Evolutionary conservation across 2,113 vertebrate genomes (phyloP), one percentile per base, ranked within the genome.

Genomic region (Caranx ignobilis): DNA sequence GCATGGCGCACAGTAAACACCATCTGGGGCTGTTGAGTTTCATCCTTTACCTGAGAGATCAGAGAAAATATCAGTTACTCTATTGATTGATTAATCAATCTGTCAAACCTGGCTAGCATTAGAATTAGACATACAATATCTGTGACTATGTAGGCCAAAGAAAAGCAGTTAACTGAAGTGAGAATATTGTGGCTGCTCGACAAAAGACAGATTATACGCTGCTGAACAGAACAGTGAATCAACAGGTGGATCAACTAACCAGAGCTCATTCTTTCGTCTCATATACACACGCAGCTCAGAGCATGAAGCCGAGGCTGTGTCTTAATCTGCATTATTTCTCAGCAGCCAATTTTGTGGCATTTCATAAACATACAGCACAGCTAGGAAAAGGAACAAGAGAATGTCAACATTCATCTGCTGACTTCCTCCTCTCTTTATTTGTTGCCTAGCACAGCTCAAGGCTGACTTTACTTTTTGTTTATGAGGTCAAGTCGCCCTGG

Each of bases 1-100:
- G 96, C 95, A 0, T 96, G 96, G n/a, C 96, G 96, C 80, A 94
- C 96, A 0, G 96, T 96, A 90, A 97, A 97, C 83, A 95, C 95
- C 95, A 95, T 96, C 94, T 97, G 96, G 0, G 98, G 95, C 83
- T 96, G 95, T 72, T 94, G 95, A 0, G 93, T 84, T 0, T 95
- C 91, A 32, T 96, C 95, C 65, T 97, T 96, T 19, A 95, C 96
- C 98, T 99, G 93, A 57, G 71, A 91, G 15, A 77, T 71, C 64
- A 90, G 13, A 76, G 50, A 71, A 68, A 9, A 47, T 60, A 52
- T 41, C 56, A 77, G 55, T 83, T 67, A 69, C n/a, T 73, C 21
- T 16, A 65, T 66, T 50, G 54, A 79, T 21, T 77, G 19, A 34
- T 64, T 54, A 57, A 74, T 76, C 48, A 65, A 7, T 77, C 57